A percentile compares a stretch with the other conserved stretches of the same genome.
These are phyloP conservation scores for Drosophila suzukii DNA, from an alignment of 1,140 invertebrate genomes.

Conservation along the genomic window DNA sequence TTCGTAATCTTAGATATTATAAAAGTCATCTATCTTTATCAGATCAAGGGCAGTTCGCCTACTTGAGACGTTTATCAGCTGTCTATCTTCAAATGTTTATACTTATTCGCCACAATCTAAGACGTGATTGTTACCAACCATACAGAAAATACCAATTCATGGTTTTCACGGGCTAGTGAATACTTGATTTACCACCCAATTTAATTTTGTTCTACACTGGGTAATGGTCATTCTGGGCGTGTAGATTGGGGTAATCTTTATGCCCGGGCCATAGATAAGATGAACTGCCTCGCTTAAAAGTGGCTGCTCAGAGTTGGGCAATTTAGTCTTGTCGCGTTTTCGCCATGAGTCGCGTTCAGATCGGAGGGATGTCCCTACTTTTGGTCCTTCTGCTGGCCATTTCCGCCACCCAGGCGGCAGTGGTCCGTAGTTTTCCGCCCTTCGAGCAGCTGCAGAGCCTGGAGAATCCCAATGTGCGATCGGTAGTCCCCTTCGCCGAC, in stretches of 20 bases:
- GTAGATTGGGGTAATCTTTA: slow-evolving; percentile 64
- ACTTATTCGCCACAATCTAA: slow-evolving; percentile 24
- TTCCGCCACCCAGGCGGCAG: slow-evolving; percentile 44
- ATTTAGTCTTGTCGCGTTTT: slow-evolving; percentile 59
- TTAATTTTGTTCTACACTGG: slow-evolving; percentile 22
- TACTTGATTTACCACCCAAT: slow-evolving; percentile 33
- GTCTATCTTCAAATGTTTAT: slow-evolving; percentile 20
- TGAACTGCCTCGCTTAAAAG: slow-evolving; percentile 54
- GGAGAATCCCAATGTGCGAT: slow-evolving; percentile 59
- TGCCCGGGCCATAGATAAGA: slow-evolving; percentile 45
- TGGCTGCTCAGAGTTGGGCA: slow-evolving; percentile 2
- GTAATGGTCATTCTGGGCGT: slow-evolving; percentile 2
- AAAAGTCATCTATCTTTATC: slow-evolving; percentile 9
- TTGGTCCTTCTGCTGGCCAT: slow-evolving; percentile 46
- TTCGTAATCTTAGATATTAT: not conserved
- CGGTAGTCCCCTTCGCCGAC: slow-evolving; percentile 24
- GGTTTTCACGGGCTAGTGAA: slow-evolving; percentile 13
- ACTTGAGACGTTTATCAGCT: slow-evolving; percentile 30
- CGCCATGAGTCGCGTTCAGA: slow-evolving; percentile 56
- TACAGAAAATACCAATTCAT: not conserved
- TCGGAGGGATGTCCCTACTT: slow-evolving; percentile 16
- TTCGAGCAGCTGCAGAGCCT: slow-evolving; percentile 49
- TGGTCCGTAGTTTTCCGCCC: slow-evolving; percentile 47
- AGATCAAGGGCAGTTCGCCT: slow-evolving; percentile 17
- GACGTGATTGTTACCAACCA: slow-evolving; percentile 25